A percentile compares a stretch with the other conserved stretches of the same genome.
Conservation (phyloP, 2,797 vertebrate genomes). For the Danio tinwini region DNA sequence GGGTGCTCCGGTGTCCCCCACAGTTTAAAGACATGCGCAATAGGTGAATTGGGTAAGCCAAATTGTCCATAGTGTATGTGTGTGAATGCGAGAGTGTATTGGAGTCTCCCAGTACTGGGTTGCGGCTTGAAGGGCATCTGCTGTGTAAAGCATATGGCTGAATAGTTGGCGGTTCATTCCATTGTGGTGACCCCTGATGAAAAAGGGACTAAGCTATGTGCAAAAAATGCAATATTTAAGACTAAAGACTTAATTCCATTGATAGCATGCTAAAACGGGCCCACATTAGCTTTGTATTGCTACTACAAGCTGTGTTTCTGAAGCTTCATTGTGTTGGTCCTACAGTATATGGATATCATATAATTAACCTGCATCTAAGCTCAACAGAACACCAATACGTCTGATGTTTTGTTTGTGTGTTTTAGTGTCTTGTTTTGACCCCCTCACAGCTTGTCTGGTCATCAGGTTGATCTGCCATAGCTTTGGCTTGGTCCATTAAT, state of each 20-base stretch:
- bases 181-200: no score
- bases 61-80: no score
- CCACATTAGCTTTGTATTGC: background rate
- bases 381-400: constrained; percentile 14
- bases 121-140: no score
- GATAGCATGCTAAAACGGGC: constrained; percentile 40
- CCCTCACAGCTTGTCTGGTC: constrained; percentile 62
- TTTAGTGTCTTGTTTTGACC: constrained; percentile 22
- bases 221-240: no score
- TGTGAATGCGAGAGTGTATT: no score
- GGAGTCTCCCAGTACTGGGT: no score
- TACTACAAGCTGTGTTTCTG: constrained; percentile 2
- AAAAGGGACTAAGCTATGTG: no score
- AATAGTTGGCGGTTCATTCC: no score
- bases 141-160: no score
- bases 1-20: no score
- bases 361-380: constrained; percentile 42
- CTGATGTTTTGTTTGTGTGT: constrained; percentile 44
- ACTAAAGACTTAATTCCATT: constrained; percentile 17
- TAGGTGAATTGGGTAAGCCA: no score
- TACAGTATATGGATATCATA: constrained; percentile 12
- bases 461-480: constrained; percentile 65
- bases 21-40: no score
- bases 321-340: background rate
- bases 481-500: constrained; percentile 80